These are phyloP conservation scores for Pseudococcus viburni DNA, from an alignment of 2,888 invertebrate species.

Conservation along the genomic window DNA sequence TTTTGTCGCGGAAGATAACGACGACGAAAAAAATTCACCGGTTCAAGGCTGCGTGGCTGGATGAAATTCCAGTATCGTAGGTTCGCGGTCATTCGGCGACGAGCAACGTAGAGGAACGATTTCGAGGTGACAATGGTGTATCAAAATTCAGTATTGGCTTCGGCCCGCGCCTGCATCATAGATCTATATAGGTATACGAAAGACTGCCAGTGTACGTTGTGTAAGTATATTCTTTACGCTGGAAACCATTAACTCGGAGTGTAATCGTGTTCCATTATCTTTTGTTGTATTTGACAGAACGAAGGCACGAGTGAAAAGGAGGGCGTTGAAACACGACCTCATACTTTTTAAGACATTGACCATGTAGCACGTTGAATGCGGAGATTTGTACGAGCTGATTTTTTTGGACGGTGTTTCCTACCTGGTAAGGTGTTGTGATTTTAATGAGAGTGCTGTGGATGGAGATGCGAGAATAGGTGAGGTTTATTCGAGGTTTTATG, in stretches of 20 bases:
- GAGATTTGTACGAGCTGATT: background rate
- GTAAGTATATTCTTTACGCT: slow-evolving; percentile 19
- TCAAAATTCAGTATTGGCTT: background rate
- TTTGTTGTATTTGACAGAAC: slow-evolving; percentile 47
- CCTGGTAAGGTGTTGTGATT: background rate
- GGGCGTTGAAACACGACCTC: slow-evolving; percentile 53
- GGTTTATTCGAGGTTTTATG: background rate
- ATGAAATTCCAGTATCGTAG: slow-evolving; percentile 37
- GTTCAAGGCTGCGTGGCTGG: slow-evolving; percentile 13
- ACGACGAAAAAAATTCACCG: slow-evolving; percentile 44
- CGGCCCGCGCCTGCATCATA: background rate
- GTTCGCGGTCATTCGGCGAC: background rate
- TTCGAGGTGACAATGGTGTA: slow-evolving; percentile 29
- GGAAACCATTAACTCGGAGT: slow-evolving; percentile 31
- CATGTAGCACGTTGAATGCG: slow-evolving; percentile 3
- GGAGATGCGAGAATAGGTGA: background rate
- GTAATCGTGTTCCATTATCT: slow-evolving; percentile 51
- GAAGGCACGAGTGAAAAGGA: slow-evolving; percentile 40
- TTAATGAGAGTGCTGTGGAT: background rate
- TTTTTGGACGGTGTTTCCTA: background rate
- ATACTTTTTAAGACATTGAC: slow-evolving; percentile 58
- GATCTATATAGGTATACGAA: background rate
- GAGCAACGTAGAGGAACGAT: background rate
- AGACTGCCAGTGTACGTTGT: background rate
- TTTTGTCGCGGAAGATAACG: slow-evolving; percentile 55